Conservation (phyloP, 37 sponge, comb jelly and placozoan genomes). For the Theonella swinhoei region DNA sequence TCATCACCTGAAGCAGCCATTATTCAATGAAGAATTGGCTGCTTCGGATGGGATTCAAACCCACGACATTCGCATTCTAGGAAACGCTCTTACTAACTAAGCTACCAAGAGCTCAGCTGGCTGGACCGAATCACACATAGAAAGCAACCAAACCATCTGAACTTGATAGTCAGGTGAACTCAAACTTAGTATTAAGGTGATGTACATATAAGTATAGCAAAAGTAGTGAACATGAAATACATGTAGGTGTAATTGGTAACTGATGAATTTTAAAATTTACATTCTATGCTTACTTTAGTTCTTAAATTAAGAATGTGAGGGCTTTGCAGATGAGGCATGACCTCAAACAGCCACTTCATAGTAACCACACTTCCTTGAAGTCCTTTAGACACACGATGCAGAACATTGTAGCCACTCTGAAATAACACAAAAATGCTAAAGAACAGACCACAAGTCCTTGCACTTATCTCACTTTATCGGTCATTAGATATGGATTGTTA, state of each 20-base stretch:
- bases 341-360: constrained; percentile 26
- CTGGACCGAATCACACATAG: neutral
- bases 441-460: neutral
- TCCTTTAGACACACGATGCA: constrained; percentile 32
- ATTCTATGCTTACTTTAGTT: neutral
- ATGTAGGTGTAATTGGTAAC: no score
- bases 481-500: neutral
- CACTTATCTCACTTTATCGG: constrained; percentile 5
- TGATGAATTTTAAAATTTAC: no score
- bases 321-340: neutral
- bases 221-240: no score
- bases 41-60: no score
- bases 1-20: neutral
- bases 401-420: constrained; percentile 32
- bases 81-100: no score
- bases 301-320: neutral
- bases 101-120: no score
- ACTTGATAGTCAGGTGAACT: neutral
- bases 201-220: no score
- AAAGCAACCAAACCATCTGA: neutral
- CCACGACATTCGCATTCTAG: no score
- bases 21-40: neutral
- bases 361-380: neutral
- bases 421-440: neutral
- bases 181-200: no score